Conservation (phyloP, 2,888 invertebrate species). For the Carcina quercana region DNA sequence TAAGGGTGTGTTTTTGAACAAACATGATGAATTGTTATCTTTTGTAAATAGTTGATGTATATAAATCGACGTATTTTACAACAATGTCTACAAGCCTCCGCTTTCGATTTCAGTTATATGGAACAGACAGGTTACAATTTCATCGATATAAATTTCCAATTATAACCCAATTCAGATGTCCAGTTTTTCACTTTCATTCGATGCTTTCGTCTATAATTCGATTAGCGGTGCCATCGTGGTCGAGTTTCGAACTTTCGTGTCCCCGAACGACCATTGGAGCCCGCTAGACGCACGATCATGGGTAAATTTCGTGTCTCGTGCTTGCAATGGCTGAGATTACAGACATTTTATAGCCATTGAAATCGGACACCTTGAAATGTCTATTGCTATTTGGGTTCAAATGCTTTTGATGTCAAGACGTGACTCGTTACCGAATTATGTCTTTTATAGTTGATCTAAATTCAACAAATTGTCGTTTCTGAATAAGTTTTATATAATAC, state of each 20-base stretch:
- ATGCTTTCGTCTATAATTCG: slow-evolving; percentile 34
- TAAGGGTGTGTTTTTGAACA: no score
- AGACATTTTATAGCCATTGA: slow-evolving; percentile 14
- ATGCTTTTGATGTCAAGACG: slow-evolving; percentile 3
- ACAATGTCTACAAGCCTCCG: no score
- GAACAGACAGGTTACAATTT: no score
- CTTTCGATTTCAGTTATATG: no score
- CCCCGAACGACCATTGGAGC: slow-evolving; percentile 26
- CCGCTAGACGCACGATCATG: slow-evolving; percentile 28
- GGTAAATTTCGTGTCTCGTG: slow-evolving; percentile 35
- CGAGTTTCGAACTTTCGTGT: slow-evolving; percentile 17
- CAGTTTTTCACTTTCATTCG: slow-evolving; percentile 24
- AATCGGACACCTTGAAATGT: slow-evolving; percentile 15
- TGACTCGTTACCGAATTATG: slow-evolving; percentile 4
- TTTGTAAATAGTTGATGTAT: no score
- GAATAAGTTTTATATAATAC: no score
- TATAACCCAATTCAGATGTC: slow-evolving; percentile 3
- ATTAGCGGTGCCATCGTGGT: slow-evolving; percentile 40
- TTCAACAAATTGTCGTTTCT: no score
- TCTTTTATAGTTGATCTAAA: neutral
- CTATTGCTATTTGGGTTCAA: slow-evolving; percentile 7
- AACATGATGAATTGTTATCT: no score
- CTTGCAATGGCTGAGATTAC: slow-evolving; percentile 22
- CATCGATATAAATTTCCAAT: no score
- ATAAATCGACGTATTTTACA: no score